phyloP scores from a whole-genome alignment of 2,113 vertebrate genomes.

The Sylvilagus bachmani region DNA sequence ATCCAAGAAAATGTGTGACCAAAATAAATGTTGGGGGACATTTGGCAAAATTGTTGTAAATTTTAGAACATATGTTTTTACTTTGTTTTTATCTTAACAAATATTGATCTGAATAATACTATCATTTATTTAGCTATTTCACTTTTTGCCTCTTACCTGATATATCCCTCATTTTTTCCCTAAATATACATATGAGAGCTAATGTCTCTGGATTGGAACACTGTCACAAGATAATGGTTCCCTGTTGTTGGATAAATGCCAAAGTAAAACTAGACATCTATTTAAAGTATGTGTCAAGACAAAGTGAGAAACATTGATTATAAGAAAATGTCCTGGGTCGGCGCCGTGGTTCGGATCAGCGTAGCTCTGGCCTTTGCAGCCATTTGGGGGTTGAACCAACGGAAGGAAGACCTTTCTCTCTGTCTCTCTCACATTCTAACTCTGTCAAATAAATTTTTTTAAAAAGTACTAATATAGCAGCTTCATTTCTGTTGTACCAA shows the following conservation, averaged over 20 bases:
- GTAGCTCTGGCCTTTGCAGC: too few relatives aligned
- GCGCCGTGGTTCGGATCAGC: too few relatives aligned
- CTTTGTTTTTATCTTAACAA: constrained; percentile 24
- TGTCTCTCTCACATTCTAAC: too few relatives aligned
- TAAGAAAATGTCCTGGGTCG: constrained; percentile 54
- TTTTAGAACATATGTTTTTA: constrained; percentile 32
- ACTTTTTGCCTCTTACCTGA: constrained; percentile 54
- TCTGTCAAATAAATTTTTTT: too few relatives aligned
- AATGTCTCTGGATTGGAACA: constrained; percentile 55
- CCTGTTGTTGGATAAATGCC: constrained; percentile 61
- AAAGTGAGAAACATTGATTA: constrained; percentile 68
- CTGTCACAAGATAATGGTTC: constrained; percentile 41
- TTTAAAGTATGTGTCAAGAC: constrained; percentile 66
- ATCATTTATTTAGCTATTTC: constrained; percentile 7
- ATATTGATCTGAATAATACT: constrained; percentile 58
- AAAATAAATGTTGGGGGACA: not conserved
- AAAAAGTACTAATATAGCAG: constrained; percentile 39
- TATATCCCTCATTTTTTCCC: constrained; percentile 61
- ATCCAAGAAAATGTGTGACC: not conserved
- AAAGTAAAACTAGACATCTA: constrained; percentile 68
- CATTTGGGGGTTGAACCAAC: too few relatives aligned
- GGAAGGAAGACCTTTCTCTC: too few relatives aligned
- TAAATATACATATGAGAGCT: constrained; percentile 55
- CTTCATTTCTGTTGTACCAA: constrained; percentile 76
- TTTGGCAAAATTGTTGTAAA: not conserved